Percentiles rank a stretch among this genome's conserved stretches.
phyloP scores from a whole-genome alignment of 1,140 invertebrate species.

The Drosophila pruinosa region DNA sequence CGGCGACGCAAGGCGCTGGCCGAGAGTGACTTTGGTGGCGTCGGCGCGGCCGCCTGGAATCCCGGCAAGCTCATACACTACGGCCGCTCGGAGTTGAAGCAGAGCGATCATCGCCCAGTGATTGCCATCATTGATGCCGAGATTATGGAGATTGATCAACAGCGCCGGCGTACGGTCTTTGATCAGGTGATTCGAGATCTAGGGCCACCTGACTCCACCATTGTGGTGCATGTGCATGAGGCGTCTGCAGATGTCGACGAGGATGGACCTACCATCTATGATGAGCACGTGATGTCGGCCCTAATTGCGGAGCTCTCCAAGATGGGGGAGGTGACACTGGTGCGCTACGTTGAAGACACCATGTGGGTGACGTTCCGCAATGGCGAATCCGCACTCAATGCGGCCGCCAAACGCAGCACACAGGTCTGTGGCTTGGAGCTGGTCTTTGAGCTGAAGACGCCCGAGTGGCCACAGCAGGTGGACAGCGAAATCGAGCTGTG shows the following conservation, averaged over 20 bases:
- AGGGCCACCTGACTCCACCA: slow-evolving; percentile 97
- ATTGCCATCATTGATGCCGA: slow-evolving; percentile 95
- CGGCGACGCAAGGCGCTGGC: slow-evolving; percentile 89
- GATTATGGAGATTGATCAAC: slow-evolving; percentile 89
- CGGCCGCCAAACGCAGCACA: slow-evolving; percentile 84
- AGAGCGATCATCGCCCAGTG: slow-evolving; percentile 98
- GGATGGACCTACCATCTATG: slow-evolving; percentile 84
- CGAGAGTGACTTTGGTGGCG: slow-evolving; percentile 85
- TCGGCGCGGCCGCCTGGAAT: slow-evolving; percentile 85
- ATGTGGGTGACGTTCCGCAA: slow-evolving; percentile 96
- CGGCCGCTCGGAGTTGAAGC: slow-evolving; percentile 95
- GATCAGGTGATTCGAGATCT: slow-evolving; percentile 92
- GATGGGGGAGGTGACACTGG: slow-evolving; percentile 90
- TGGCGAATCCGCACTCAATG: slow-evolving; percentile 91
- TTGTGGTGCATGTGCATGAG: slow-evolving; percentile 88
- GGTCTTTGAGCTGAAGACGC: slow-evolving; percentile 90
- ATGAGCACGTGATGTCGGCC: slow-evolving; percentile 78
- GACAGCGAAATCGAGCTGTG: slow-evolving; percentile 92
- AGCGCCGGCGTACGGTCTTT: slow-evolving; percentile 88
- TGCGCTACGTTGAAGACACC: slow-evolving; percentile 93
- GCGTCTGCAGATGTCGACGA: slow-evolving; percentile 64
- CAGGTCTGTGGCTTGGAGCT: slow-evolving; percentile 88
- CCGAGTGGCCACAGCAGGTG: slow-evolving; percentile 91
- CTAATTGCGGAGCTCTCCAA: slow-evolving; percentile 80
- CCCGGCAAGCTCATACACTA: slow-evolving; percentile 94